phyloP scores from a whole-genome alignment of 2,797 vertebrate species.

The Odontamblyopus rebecca region DNA sequence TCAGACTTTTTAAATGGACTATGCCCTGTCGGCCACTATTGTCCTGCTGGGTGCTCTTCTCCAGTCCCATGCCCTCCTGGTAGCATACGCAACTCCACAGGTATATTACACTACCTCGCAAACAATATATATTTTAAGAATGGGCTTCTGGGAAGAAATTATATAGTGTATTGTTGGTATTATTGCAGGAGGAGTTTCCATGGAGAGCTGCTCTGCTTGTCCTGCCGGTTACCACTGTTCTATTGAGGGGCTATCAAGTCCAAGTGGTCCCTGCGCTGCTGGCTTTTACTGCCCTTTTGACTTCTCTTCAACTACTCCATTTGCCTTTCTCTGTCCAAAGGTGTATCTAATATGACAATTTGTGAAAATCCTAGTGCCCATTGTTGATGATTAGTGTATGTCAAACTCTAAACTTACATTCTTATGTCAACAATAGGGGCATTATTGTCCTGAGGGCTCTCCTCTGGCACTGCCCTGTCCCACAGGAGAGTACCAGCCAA shows the following conservation, averaged over 20 bases:
- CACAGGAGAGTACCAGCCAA: constrained; percentile 87
- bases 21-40: constrained; percentile 88
- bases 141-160: background rate
- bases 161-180: background rate
- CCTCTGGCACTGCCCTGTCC: constrained; percentile 80
- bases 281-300: constrained; percentile 85
- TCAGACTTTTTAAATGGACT: constrained; percentile 76
- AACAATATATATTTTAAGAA: background rate
- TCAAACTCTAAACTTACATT: background rate
- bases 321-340: constrained; percentile 84
- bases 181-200: constrained; percentile 79
- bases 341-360: constrained; percentile 54
- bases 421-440: constrained; percentile 76
- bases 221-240: constrained; percentile 86
- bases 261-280: constrained; percentile 79
- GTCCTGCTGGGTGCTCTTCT: constrained; percentile 78
- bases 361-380: background rate
- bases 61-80: constrained; percentile 85
- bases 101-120: constrained; percentile 60
- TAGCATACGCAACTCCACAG: constrained; percentile 81
- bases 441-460: constrained; percentile 84
- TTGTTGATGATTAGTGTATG: background rate
- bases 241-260: constrained; percentile 70
- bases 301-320: constrained; percentile 80
- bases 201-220: constrained; percentile 84